Conservation (phyloP, 2,888 invertebrate species). For the Harpalus rubripes region DNA sequence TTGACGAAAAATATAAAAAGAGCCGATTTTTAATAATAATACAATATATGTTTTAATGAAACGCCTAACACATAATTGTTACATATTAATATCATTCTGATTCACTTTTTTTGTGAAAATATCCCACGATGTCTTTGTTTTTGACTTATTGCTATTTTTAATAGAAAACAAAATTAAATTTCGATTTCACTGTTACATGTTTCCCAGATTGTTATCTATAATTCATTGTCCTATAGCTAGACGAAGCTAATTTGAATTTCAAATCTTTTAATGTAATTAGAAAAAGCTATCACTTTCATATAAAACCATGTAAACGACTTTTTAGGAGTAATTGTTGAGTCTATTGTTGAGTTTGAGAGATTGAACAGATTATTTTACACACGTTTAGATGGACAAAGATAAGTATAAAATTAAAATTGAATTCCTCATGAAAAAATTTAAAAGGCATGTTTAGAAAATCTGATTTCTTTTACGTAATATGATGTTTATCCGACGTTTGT, state of each 20-base stretch:
- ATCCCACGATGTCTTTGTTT: conserved; percentile 20
- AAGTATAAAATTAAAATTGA: too few relatives aligned
- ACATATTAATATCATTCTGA: too few relatives aligned
- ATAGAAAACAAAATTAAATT: conserved; percentile 44
- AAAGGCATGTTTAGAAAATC: too few relatives aligned
- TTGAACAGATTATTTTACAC: conserved; percentile 6
- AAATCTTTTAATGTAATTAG: conserved; percentile 29
- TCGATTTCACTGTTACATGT: conserved; percentile 34
- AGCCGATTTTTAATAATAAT: too few relatives aligned
- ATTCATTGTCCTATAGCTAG: conserved; percentile 16
- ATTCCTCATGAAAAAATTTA: too few relatives aligned
- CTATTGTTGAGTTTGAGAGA: conserved; percentile 14
- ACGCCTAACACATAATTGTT: too few relatives aligned
- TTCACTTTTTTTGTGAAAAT: conserved; percentile 22
- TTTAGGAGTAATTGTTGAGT: background rate
- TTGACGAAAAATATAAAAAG: too few relatives aligned
- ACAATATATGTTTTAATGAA: too few relatives aligned
- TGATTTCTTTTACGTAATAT: too few relatives aligned
- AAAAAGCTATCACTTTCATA: conserved; percentile 30
- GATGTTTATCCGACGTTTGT: too few relatives aligned
- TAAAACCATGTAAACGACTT: conserved; percentile 25
- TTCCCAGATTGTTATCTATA: conserved; percentile 38
- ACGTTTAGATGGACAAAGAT: background rate
- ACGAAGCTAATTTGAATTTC: conserved; percentile 34
- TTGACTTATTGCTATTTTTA: conserved; percentile 3